These are phyloP conservation scores for Pseudomyrmex dendroicus DNA, from an alignment of 1,140 invertebrate species.

Conservation along the genomic window DNA sequence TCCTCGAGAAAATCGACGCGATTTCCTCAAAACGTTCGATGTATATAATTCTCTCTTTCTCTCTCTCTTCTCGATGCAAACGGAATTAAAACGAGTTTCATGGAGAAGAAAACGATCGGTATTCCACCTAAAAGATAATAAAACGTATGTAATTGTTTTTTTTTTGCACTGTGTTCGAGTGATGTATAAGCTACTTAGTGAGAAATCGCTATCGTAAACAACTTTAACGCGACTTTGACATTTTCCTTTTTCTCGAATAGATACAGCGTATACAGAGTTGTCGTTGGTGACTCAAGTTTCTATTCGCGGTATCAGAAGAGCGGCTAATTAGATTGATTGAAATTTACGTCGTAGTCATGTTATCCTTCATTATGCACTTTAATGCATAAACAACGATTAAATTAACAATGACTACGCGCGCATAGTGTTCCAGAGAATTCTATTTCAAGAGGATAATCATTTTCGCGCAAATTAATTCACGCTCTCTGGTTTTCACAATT, in stretches of 20 bases:
- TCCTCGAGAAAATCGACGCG: not conserved
- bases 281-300: not conserved
- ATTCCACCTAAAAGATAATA: conserved; percentile 14
- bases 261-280: not conserved
- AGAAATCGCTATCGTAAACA: conserved; percentile 28
- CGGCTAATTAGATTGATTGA: not conserved
- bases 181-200: conserved; percentile 9
- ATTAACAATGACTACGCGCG: no score
- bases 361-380: not conserved
- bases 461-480: no score
- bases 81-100: conserved; percentile 30
- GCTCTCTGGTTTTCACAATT: no score
- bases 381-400: not conserved
- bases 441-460: no score
- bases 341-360: not conserved
- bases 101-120: not conserved
- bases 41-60: conserved; percentile 1
- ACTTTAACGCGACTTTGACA: conserved; percentile 21
- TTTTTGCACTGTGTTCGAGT: not conserved
- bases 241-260: not conserved
- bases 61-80: not conserved
- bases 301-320: not conserved
- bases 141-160: not conserved
- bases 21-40: conserved; percentile 32
- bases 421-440: no score